These are phyloP conservation scores for Diadophis punctatus DNA, from an alignment of 2,113 vertebrate species.

Conservation along the genomic window DNA sequence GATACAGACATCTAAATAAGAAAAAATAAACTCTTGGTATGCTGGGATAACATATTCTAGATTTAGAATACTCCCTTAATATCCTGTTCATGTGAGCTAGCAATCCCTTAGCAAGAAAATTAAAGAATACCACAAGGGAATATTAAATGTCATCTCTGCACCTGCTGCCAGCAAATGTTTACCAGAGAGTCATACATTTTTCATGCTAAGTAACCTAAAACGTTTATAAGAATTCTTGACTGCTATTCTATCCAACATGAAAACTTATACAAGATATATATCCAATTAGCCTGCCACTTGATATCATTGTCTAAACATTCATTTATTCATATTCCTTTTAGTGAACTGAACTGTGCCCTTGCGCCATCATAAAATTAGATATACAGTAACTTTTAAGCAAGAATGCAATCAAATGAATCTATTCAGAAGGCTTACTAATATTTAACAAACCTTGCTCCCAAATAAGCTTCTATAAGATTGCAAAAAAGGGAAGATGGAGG, in stretches of 20 bases:
- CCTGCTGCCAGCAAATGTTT: conserved; percentile 53
- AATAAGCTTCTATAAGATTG: neutral
- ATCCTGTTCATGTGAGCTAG: neutral
- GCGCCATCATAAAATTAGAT: conserved; percentile 27
- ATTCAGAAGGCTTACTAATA: neutral
- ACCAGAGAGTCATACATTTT: conserved; percentile 73
- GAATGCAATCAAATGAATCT: neutral
- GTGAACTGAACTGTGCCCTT: conserved; percentile 21
- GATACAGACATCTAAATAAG: neutral
- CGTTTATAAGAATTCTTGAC: conserved; percentile 69
- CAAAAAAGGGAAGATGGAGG: too few relatives aligned
- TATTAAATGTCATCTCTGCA: conserved; percentile 57
- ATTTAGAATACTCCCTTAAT: neutral
- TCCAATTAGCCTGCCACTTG: conserved; percentile 69
- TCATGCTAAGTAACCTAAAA: conserved; percentile 75
- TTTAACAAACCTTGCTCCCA: neutral
- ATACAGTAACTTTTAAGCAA: conserved; percentile 23
- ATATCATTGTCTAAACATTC: conserved; percentile 47
- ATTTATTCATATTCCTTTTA: conserved; percentile 39
- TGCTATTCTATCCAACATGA: conserved; percentile 72
- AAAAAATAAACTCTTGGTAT: neutral
- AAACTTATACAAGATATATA: conserved; percentile 70
- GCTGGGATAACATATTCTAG: neutral
- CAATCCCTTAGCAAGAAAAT: conserved; percentile 27
- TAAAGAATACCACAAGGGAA: conserved; percentile 37